Conservation (phyloP, 2,113 vertebrate species). For the Kryptolebias marmoratus region DNA sequence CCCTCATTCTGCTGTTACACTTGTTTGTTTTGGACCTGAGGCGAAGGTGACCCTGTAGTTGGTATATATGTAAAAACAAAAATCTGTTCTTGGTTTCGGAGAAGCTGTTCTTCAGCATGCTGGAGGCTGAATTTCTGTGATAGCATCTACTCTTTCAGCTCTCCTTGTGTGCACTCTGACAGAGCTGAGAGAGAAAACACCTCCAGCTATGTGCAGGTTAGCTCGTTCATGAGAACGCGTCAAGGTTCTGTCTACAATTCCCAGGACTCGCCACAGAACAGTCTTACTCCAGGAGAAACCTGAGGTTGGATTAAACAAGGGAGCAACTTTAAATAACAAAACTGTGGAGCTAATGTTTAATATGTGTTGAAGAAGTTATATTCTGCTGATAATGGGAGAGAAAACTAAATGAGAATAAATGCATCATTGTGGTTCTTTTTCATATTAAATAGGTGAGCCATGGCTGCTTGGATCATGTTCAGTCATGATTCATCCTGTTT, state of each 20-base stretch:
- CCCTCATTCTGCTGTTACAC: neutral
- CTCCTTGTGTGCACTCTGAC: constrained; percentile 9
- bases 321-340: constrained; percentile 6
- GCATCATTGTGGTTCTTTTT: too few relatives aligned
- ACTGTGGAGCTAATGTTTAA: constrained; percentile 1
- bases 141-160: constrained; percentile 20
- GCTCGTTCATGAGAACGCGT: constrained; percentile 40
- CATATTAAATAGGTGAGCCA: too few relatives aligned
- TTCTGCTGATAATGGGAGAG: neutral
- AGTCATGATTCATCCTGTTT: too few relatives aligned
- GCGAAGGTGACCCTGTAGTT: neutral
- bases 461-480: too few relatives aligned
- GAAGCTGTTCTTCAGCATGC: constrained; percentile 3
- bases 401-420: neutral
- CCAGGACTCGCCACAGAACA: constrained; percentile 5
- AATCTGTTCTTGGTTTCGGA: neutral
- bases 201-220: constrained; percentile 33
- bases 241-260: constrained; percentile 18
- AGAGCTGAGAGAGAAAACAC: constrained; percentile 37
- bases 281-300: constrained; percentile 16
- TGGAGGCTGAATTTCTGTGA: constrained; percentile 26
- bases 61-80: neutral
- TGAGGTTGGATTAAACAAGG: constrained; percentile 8
- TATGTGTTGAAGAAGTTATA: neutral
- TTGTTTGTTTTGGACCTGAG: neutral